Conservation (phyloP, 2,888 invertebrate species). For the Agriopis marginaria region DNA sequence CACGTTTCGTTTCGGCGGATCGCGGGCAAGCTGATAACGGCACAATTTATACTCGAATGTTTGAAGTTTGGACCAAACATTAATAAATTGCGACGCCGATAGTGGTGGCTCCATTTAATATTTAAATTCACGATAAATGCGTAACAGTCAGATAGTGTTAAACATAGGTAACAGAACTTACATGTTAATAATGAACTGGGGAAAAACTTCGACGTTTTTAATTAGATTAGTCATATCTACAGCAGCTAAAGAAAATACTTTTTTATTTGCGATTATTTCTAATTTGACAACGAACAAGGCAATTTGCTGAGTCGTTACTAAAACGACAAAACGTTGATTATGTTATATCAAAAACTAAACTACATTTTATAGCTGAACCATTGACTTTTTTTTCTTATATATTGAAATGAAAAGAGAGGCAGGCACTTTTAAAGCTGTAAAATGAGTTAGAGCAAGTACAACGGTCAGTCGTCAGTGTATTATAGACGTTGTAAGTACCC, state of each 20-base stretch:
- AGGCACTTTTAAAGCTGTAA: neutral
- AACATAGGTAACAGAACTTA: conserved; percentile 19
- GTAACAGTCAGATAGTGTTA: conserved; percentile 30
- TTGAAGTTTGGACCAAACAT: conserved; percentile 62
- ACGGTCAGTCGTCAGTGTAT: neutral
- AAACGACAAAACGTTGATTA: neutral
- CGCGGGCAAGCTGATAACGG: conserved; percentile 58
- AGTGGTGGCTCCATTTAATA: conserved; percentile 59
- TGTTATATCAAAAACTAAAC: neutral
- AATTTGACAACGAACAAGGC: neutral
- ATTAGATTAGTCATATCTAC: conserved; percentile 1
- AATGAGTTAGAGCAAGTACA: neutral
- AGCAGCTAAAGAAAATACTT: neutral
- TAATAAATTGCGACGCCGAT: conserved; percentile 58
- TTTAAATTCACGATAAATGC: conserved; percentile 58
- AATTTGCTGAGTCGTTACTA: too few relatives aligned
- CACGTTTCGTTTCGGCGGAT: conserved; percentile 40
- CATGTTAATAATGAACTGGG: neutral
- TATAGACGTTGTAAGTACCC: neutral
- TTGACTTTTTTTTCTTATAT: neutral
- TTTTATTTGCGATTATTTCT: neutral
- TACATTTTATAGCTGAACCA: neutral
- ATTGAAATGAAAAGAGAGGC: conserved; percentile 1
- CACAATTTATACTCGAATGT: conserved; percentile 64
- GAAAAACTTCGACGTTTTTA: neutral